Conservation (phyloP, 1,140 invertebrate genomes). For the Subanguina moxae region DNA sequence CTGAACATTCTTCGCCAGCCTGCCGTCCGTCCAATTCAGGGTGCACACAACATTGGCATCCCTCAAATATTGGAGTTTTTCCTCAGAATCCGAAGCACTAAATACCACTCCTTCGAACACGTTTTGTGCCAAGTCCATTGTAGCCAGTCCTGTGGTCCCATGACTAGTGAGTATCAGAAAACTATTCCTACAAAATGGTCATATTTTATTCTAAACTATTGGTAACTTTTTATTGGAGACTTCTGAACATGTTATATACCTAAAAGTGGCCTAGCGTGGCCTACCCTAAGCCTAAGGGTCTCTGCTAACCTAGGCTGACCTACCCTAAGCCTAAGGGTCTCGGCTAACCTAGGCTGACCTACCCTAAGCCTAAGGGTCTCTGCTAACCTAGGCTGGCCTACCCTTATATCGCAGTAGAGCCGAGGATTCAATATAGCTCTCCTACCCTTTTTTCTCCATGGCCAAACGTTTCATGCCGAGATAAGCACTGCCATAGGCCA, state of each 20-base stretch:
- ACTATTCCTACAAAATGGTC: constrained; percentile 22
- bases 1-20: constrained; percentile 21
- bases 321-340: too few species aligned
- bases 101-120: constrained; percentile 36
- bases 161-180: constrained; percentile 28
- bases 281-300: too few species aligned
- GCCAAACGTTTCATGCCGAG: constrained; percentile 36
- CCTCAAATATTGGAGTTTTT: constrained; percentile 33
- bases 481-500: constrained; percentile 41
- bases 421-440: neutral
- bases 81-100: constrained; percentile 36
- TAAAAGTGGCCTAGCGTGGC: too few species aligned
- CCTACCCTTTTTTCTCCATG: constrained; percentile 26
- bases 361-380: too few species aligned
- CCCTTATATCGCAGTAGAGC: too few species aligned
- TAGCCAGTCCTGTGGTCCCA: constrained; percentile 38
- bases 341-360: too few species aligned
- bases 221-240: neutral
- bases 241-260: neutral
- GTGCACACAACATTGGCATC: constrained; percentile 29
- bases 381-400: too few species aligned
- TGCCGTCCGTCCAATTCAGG: constrained; percentile 35
- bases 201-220: too few species aligned
- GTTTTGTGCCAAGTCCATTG: constrained; percentile 38
- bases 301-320: too few species aligned